Base-by-base conservation (phyloP, 2,113 vertebrate species). In the Actenoides hombroni region DNA sequence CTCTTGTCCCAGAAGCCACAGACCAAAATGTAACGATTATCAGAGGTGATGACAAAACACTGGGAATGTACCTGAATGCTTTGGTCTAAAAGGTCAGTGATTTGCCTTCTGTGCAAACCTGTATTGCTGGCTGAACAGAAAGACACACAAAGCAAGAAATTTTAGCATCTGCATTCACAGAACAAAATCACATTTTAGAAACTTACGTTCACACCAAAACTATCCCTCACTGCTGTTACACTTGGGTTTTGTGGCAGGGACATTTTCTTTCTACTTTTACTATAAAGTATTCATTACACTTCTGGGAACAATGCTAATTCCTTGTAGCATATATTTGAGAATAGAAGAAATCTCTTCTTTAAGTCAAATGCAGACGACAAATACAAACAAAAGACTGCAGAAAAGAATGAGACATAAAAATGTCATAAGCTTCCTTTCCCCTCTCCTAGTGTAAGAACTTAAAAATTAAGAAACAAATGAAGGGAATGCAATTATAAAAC, bases 1-100 rank as follows among this genome's bases (percentile, higher is more conserved):
- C 99, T 99, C 98, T 99, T 99, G 97, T 99, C 99, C 99, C 99
- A 99, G 98, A 99, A 99, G 91, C 99, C 99, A 73, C 99, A 99
- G 91, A 99, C 98, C 39, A 99, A 98, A 97, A 99, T 98, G 92
- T 98, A 99, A 96, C 99, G 99, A 97, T 99, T 99, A 96, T 99
- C 99, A 1, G 99, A 99, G 3, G 99, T 99, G 97, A 99, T 98
- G 95, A 99, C 97, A 84, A 99, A 99, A 97, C 99, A 99, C 97
- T 99, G 99, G 18, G 99, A 99, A 91, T 99, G 99, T 73, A 99
- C 99, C 96, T 99, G 99, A 93, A 99, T 99, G 91, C 99, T 99
- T 95, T 99, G 99, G 97, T 99, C 99, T 97, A 99, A 97, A 88
- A 99, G 99, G 98, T 99, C 99, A 35, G 98, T 98, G 96, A 99